Base-by-base conservation (phyloP, 2,113 vertebrate genomes). In the Cichladusa arquata region DNA sequence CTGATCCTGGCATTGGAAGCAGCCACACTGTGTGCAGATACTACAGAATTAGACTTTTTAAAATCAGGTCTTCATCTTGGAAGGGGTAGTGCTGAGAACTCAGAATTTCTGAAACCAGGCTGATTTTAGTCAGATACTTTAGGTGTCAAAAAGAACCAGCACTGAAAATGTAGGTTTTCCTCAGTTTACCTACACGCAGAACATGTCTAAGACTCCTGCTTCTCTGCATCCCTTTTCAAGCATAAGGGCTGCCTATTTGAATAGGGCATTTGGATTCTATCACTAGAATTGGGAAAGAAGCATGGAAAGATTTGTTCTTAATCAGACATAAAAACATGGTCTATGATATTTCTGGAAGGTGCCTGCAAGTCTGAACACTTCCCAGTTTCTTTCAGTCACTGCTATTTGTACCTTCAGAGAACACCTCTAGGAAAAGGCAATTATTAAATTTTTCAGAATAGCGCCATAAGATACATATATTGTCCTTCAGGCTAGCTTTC, bases 361-460 rank as follows among this genome's bases (percentile, higher is more conserved):
- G 28, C 19, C 44, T 79, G 60, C 7, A 71, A 86, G 79, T 71
- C 51, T 67, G 69, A 86, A 84, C 33, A 44, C 34, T 80, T 80
- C 44, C 38, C n/a, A 69, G 9, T 48, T 91, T 84, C 60, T 60
- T 94, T 90, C 81, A 86, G 48, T 84, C 47, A 64, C n/a, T 87
- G 69, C 61, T 93, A 58, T 92, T 83, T 93, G 42, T 44, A 88
- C 61, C 44, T 92, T 90, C 82, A 86, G 36, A 86, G 51, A 82
- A 74, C 6, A 78, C 38, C 44, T 40, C 34, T 44, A 80, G 80
- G 53, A 90, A 95, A 90, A 94, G 12, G 31, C 76, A 93, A 94
- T 93, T 91, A 95, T 72, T 93, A 81, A 8, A 17, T 65, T 94
- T 92, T 84, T 91, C 45, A 67, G 81, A 81, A 34, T 58, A 53